phyloP scores from a whole-genome alignment of 1,140 invertebrate genomes.

The Micrasema minimum region DNA sequence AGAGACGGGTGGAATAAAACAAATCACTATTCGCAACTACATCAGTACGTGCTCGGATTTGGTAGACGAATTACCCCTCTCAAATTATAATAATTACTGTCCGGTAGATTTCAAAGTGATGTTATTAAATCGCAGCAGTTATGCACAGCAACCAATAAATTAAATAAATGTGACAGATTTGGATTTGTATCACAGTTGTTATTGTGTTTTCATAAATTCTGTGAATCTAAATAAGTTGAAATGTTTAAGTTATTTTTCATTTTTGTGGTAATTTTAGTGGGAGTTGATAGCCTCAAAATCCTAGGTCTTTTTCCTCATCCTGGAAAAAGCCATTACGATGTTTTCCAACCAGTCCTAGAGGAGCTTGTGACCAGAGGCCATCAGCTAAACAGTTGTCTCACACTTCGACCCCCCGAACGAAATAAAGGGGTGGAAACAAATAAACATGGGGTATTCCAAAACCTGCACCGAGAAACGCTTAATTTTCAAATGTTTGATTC shows the following conservation, averaged over 20 bases:
- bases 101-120: too few species aligned
- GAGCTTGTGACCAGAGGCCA: constrained; percentile 71
- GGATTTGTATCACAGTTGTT: too few species aligned
- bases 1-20: too few species aligned
- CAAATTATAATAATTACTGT: too few species aligned
- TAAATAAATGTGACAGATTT: too few species aligned
- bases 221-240: neutral
- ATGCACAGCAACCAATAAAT: too few species aligned
- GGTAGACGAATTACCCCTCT: too few species aligned
- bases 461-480: constrained; percentile 56
- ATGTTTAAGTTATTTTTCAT: constrained; percentile 5
- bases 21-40: too few species aligned
- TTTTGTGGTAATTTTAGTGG: constrained; percentile 2
- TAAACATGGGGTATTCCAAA: constrained; percentile 59
- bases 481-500: constrained; percentile 57
- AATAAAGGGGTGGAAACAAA: constrained; percentile 54
- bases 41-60: too few species aligned
- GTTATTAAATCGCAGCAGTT: too few species aligned
- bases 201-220: too few species aligned
- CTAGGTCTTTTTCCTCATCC: constrained; percentile 72
- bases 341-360: constrained; percentile 72
- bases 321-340: constrained; percentile 76
- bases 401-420: constrained; percentile 64
- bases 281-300: constrained; percentile 57
- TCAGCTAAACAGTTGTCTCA: constrained; percentile 73